Evolutionary conservation across 2,888 invertebrate species (phyloP).

Genomic region (Icerya purchasi): DNA sequence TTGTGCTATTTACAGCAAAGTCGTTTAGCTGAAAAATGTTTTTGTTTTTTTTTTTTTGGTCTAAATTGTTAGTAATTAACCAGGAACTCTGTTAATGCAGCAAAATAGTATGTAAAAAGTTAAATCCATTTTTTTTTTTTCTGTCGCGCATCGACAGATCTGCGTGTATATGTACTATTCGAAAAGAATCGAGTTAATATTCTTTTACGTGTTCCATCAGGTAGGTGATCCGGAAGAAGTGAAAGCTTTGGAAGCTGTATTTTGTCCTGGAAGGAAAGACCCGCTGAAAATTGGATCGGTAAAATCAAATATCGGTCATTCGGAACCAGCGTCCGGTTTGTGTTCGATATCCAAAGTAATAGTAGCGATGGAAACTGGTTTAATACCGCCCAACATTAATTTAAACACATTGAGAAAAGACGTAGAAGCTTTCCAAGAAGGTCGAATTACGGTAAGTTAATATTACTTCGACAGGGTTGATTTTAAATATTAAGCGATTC

Average conservation of each 20-base stretch:
- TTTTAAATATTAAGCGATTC: too few species aligned
- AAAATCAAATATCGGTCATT: constrained; percentile 85
- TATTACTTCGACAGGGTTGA: background rate
- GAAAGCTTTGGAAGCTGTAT: constrained; percentile 53
- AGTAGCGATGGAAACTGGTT: constrained; percentile 56
- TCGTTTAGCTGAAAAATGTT: too few species aligned
- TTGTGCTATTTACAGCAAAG: too few species aligned
- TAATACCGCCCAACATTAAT: constrained; percentile 70
- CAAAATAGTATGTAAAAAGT: too few species aligned
- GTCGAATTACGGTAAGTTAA: constrained; percentile 25
- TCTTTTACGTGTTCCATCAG: too few species aligned
- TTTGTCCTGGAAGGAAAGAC: constrained; percentile 48
- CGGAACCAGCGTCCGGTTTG: constrained; percentile 66
- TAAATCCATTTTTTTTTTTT: too few species aligned
- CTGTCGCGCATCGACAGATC: too few species aligned
- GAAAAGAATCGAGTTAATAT: too few species aligned
- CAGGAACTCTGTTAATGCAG: too few species aligned
- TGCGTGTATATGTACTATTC: too few species aligned
- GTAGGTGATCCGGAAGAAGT: constrained; percentile 87
- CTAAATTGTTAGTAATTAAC: too few species aligned
- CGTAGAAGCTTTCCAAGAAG: constrained; percentile 35
- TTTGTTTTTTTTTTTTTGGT: too few species aligned
- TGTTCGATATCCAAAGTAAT: constrained; percentile 64
- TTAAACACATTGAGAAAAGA: constrained; percentile 36
- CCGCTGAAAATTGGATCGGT: constrained; percentile 71